A percentile compares a stretch with the other conserved stretches of the same genome.
Conservation (phyloP, 2,797 vertebrate genomes). For the Diglossa cyanea region DNA sequence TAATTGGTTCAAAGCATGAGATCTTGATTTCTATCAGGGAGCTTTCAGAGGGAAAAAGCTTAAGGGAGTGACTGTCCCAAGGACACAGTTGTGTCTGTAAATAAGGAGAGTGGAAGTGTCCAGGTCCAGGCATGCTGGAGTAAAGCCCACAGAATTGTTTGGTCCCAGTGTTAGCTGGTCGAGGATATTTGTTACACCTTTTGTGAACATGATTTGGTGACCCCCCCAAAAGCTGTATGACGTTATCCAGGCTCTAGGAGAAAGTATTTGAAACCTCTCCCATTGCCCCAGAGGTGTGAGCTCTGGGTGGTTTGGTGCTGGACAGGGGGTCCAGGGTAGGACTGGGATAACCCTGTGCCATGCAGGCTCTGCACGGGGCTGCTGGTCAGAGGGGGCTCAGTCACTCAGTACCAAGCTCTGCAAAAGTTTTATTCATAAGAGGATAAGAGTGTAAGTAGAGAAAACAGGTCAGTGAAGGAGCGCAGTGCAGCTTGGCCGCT, state of each 20-base stretch:
- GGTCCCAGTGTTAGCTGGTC: not conserved
- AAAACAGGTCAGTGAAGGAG: not conserved
- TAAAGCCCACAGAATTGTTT: not conserved
- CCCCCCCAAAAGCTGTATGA: not conserved
- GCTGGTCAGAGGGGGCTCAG: not conserved
- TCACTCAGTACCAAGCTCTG: not conserved
- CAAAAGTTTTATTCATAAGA: not conserved
- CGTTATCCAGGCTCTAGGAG: not conserved
- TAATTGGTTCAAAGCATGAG: not conserved
- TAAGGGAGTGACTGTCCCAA: not conserved
- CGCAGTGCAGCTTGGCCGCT: not conserved
- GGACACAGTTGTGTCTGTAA: not conserved
- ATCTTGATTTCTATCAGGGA: not conserved
- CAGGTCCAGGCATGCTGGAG: not conserved
- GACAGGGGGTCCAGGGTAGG: rapidly evolving
- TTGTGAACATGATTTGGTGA: not conserved
- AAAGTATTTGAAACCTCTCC: not conserved
- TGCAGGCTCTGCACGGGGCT: not conserved
- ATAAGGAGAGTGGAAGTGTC: not conserved
- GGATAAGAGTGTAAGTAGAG: not conserved
- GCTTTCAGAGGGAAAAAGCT: not conserved
- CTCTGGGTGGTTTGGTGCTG: not conserved
- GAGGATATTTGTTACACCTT: not conserved
- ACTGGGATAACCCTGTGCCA: not conserved
- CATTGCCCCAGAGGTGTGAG: not conserved